Evolutionary conservation across 2,888 invertebrate genomes (phyloP), one percentile per base, ranked within the genome.

Genomic region (Sesia apiformis): DNA sequence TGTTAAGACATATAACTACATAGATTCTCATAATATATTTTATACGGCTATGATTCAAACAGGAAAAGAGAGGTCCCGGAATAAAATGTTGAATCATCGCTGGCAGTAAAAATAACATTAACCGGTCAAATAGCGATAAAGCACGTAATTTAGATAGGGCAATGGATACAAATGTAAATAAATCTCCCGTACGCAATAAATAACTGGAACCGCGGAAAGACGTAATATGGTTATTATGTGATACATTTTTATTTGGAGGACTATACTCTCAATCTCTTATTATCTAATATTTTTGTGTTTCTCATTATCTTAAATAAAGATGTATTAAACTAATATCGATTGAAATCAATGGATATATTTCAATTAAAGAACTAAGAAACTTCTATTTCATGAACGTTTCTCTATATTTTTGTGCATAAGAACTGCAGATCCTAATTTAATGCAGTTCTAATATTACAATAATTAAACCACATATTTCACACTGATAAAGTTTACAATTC

Each of bases 91-190:
- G 50, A 50, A 50, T 50, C 50, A 50, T 50, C 38, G 50, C 50
- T 38, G 63, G 71, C 74, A 75, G 74, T 76, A 77, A 81, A 79
- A 80, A 79, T 74, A 71, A 62, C 79, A 81, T 76, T 78, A 76
- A 69, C 69, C 64, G 70, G 72, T 74, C 79, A 75, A 76, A 77
- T 74, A 69, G 70, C 79, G 74, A 78, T 78, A 78, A 74, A 76
- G 70, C 76, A 73, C 70, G 78, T 78, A 73, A 80, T 79, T 81
- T 78, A 80, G 78, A 81, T 81, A 81, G 70, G 71, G 70, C 70
- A 78, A 81, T 78, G 79, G 78, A 74, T 74, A 76, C 71, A 76
- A 77, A 76, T 75, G 73, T 71, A 72, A 76, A 79, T 81, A 81
- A 80, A 81, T 78, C 77, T 75, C 67, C 60, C 58, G 59, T 57